Evolutionary conservation across 2,113 vertebrate species (phyloP).

Genomic region (Ailurus styani): DNA sequence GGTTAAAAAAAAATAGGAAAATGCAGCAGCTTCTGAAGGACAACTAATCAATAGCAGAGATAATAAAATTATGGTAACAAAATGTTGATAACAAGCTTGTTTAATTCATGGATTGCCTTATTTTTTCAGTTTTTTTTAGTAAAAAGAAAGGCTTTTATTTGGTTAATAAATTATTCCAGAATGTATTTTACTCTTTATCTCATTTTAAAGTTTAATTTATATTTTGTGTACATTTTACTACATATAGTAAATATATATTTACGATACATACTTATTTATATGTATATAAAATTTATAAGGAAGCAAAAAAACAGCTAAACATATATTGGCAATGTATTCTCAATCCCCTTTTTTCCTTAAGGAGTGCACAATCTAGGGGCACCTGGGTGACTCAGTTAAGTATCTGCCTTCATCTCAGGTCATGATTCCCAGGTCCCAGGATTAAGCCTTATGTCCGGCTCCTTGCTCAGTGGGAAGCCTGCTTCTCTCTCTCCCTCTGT

Average conservation of each 20-base stretch:
- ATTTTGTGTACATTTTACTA: background rate
- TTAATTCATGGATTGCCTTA: background rate
- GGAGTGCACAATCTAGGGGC: background rate
- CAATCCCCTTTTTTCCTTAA: background rate
- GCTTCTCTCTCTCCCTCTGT: too few relatives aligned
- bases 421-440: too few relatives aligned
- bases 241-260: background rate
- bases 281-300: background rate
- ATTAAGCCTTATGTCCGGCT: too few relatives aligned
- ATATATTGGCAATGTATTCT: background rate
- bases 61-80: background rate
- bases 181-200: background rate
- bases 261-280: background rate
- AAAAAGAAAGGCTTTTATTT: background rate
- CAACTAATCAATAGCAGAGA: background rate
- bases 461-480: too few relatives aligned
- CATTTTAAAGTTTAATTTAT: background rate
- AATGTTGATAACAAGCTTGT: background rate
- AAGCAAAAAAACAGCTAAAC: background rate
- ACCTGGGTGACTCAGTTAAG: too few relatives aligned
- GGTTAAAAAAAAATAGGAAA: background rate
- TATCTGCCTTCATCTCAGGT: too few relatives aligned
- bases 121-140: conserved; percentile 6
- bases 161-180: background rate
- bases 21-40: background rate